These are phyloP conservation scores for Catocala nupta DNA, from an alignment of 2,888 invertebrate genomes.

Conservation along the genomic window DNA sequence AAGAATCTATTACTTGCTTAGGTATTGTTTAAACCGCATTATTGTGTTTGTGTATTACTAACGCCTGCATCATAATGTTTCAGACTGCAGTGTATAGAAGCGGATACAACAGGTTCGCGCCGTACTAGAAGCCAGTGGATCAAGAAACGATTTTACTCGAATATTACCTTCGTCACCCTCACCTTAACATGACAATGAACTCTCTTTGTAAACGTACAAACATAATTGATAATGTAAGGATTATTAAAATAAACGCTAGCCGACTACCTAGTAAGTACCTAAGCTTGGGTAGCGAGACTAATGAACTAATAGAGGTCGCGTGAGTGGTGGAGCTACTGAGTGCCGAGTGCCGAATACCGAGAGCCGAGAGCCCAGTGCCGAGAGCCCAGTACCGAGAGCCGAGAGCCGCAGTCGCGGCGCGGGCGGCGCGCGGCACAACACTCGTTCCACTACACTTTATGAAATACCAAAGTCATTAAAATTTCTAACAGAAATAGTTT, in stretches of 20 bases:
- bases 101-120: conserved; percentile 97
- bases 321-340: conserved; percentile 35
- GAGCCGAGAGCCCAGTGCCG: too few species aligned
- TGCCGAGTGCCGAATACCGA: too few species aligned
- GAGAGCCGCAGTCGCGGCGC: neutral
- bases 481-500: conserved; percentile 82
- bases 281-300: conserved; percentile 73
- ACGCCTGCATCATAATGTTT: conserved; percentile 56
- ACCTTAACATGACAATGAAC: conserved; percentile 86
- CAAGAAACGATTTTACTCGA: conserved; percentile 78
- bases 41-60: conserved; percentile 3
- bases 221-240: conserved; percentile 79
- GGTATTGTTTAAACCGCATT: neutral
- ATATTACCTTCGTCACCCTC: conserved; percentile 80
- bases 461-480: conserved; percentile 86
- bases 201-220: conserved; percentile 87
- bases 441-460: conserved; percentile 62
- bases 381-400: too few species aligned
- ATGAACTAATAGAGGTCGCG: conserved; percentile 46
- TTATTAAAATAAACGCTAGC: conserved; percentile 79
- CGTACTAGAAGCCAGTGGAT: conserved; percentile 90
- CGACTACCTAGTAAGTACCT: conserved; percentile 72
- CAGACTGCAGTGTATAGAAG: conserved; percentile 97
- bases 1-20: conserved; percentile 69
- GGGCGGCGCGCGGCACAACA: neutral